These are phyloP conservation scores for Drosophila kuntzei DNA, from an alignment of 2,888 invertebrate species.

Conservation along the genomic window DNA sequence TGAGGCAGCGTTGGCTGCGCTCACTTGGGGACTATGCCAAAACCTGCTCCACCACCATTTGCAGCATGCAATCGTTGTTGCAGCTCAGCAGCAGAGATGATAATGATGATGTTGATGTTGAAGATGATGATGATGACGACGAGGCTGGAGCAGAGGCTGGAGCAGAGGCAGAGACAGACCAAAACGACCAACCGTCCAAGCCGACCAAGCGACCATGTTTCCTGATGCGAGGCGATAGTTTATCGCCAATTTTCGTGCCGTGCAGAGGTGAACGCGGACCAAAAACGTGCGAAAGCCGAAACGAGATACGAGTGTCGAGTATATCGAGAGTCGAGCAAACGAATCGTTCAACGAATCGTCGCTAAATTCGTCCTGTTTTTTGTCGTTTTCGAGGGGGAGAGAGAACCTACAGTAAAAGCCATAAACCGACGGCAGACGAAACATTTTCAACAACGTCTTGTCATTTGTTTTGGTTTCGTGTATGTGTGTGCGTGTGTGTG, in stretches of 20 bases:
- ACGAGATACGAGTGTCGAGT: not conserved
- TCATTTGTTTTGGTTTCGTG: constrained; percentile 30
- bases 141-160: constrained; percentile 13
- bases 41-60: constrained; percentile 80
- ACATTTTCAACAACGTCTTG: constrained; percentile 12
- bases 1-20: constrained; percentile 59
- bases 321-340: not conserved
- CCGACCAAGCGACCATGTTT: constrained; percentile 82
- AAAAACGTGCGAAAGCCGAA: constrained; percentile 73
- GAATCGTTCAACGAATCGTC: not conserved
- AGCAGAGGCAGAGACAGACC: constrained; percentile 30
- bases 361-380: constrained; percentile 2
- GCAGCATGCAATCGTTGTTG: constrained; percentile 64
- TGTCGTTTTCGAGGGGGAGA: not conserved
- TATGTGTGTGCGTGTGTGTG: not conserved
- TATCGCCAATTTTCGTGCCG: constrained; percentile 86
- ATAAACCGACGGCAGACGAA: constrained; percentile 21
- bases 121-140: constrained; percentile 31
- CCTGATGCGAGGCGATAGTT: constrained; percentile 86
- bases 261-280: constrained; percentile 85
- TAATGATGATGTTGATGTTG: constrained; percentile 21
- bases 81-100: constrained; percentile 53
- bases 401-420: constrained; percentile 2
- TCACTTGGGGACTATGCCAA: constrained; percentile 60
- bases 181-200: constrained; percentile 63